Conservation (phyloP, 2,797 vertebrate species). For the Tolypeutes matacus region DNA sequence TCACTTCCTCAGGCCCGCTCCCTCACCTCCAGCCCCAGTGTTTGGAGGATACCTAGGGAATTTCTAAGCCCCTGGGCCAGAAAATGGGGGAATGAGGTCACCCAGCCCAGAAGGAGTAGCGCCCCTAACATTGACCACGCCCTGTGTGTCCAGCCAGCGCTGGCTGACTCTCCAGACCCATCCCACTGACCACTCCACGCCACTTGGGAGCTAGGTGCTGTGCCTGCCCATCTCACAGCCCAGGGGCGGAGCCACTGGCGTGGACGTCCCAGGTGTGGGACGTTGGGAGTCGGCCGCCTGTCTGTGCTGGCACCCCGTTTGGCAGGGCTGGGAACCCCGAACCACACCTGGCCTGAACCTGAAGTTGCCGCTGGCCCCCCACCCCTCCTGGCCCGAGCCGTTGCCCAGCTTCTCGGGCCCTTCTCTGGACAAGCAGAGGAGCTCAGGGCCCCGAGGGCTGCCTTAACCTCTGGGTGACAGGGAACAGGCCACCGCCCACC, state of each 20-base stretch:
- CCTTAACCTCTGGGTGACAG: background rate
- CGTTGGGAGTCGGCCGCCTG: background rate
- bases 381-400: no score
- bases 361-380: background rate
- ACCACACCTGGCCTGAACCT: background rate
- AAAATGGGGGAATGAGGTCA: background rate
- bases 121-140: no score
- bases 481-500: background rate
- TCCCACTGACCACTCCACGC: accelerated
- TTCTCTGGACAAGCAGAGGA: no score
- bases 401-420: background rate
- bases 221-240: accelerated
- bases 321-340: background rate
- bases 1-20: background rate
- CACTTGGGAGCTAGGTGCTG: background rate
- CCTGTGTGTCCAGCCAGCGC: no score
- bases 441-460: background rate
- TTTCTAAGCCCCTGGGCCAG: background rate
- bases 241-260: background rate
- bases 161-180: background rate
- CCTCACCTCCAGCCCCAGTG: background rate
- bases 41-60: background rate
- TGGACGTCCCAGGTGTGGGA: no score
- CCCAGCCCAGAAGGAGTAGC: background rate
- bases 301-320: no score